Conservation (phyloP, 92 coral and sea anemone genomes). For the Epizoanthus illoricatus region DNA sequence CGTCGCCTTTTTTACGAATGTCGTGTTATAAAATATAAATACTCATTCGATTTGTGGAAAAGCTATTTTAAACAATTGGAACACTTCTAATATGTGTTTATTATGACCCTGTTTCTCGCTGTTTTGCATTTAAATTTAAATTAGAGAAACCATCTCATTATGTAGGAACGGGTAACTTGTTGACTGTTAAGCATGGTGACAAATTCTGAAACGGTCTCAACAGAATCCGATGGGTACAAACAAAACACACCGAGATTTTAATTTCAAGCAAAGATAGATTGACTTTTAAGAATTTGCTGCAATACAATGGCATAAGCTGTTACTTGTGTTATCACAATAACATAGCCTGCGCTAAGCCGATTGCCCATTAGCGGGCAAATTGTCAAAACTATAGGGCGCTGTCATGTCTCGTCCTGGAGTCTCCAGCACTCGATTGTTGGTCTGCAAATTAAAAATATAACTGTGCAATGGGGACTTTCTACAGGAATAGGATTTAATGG, state of each 20-base stretch:
- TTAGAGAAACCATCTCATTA: constrained; percentile 60
- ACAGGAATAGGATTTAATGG: neutral
- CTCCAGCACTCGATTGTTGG: constrained; percentile 13
- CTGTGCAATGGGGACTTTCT: neutral
- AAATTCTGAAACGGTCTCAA: neutral
- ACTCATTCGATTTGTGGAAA: constrained; percentile 55
- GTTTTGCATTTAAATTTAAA: constrained; percentile 77
- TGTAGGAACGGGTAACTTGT: constrained; percentile 58
- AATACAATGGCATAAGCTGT: neutral
- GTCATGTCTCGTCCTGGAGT: neutral
- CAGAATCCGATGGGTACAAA: neutral
- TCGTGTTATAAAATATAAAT: neutral
- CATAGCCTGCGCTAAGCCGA: neutral
- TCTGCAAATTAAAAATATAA: neutral
- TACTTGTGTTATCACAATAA: neutral
- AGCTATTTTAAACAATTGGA: constrained; percentile 66
- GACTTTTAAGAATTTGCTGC: neutral
- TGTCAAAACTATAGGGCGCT: constrained; percentile 9
- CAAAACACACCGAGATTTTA: neutral
- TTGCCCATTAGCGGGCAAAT: constrained; percentile 1
- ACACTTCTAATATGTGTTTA: constrained; percentile 61
- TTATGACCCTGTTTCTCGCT: constrained; percentile 52
- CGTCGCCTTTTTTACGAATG: constrained; percentile 7
- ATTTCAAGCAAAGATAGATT: neutral
- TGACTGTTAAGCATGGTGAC: constrained; percentile 4